Base-by-base conservation (phyloP, 35 echinoderm and acorn worm species). In the Holothuria glaberrima region DNA sequence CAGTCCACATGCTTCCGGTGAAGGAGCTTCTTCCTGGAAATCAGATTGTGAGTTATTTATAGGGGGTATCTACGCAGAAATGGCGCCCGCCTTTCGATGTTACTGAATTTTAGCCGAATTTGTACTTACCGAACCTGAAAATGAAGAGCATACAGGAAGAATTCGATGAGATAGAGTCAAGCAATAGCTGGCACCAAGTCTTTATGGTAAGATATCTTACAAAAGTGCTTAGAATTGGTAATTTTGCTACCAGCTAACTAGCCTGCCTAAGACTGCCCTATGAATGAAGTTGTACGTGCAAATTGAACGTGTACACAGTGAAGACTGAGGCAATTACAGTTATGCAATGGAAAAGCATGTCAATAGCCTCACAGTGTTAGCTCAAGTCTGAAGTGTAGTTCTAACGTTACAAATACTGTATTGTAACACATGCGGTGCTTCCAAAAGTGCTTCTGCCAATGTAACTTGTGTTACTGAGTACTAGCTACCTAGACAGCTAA, bases 41-140 rank as follows among this genome's bases (percentile, higher is more conserved):
- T 83, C 80, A 54, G 56, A 52, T 54, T 58, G 32, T 83, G 80
- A 83, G 80, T 83, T 83, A 83, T 83, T 83, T 83, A 83, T 83
- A 83, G 80, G 32, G 80, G 80, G 80, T 83, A 83, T 83, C 80
- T 54, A 83, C 80, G 80, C 80, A 83, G 80, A 56, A 83, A 83
- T 83, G 80, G 80, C 80, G 80, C 50, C 80, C 32, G 80, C 80
- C 27, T 32, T 33, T 6, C n/a, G 19, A 63, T 61, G 33, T 27
- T 83, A 46, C 80, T 83, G 80, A 83, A 58, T 83, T 83, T 35
- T 46, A 12, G 56, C 56, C 50, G 60, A 81, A 81, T 58, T 46
- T 14, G 12, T 22, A 27, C 32, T 35, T 22, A 10, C 32, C 32
- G 80, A 24, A 20, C 32, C 30, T 54, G 12, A 83, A 83, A 83